Base-by-base conservation (phyloP, 2,888 invertebrate species). In the Fragum sueziense region DNA sequence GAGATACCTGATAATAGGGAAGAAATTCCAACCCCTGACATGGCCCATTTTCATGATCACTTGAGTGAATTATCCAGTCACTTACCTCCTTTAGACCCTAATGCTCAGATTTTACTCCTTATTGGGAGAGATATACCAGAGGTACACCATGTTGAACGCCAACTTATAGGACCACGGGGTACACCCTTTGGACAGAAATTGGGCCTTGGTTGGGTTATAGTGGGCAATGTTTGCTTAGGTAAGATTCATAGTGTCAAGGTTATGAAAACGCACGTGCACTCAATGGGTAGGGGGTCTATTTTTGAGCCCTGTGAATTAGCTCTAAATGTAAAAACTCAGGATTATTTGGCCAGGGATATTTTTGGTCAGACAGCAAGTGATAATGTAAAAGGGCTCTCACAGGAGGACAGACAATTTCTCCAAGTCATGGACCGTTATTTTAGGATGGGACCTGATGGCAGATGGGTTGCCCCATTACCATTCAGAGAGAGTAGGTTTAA, bases 21-120 rank as follows among this genome's bases (percentile, higher is more conserved):
- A 20, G 83, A 82, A 51, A 84, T 85, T 59, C 77, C 82, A 20
- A 86, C 84, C 9, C 78, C 78, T 17, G 80, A 84, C 0, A 68
- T 86, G 11, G 80, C 83, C 0, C 2, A 4, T 11, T 41, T 61
- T 25, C 70, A 81, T 52, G 2, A 67, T 20, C 81, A 86, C 59
- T 54, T 86, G 11, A 22, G 57, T 0, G 47, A 37, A 6, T 76
- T 87, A 27, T 74, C 82, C 14, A 29, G 33, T 20, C 7, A 68
- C 2, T 74, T 87, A 41, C 85, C 79, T n/a, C 61, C 37, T 20
- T 20, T 84, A 31, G 82, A 82, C 65, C 31, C 54, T 1, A 57
- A 81, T 2, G 41, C 78, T 17, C 14, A 68, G 9, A 80, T 76
- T 17, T 11, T 14, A 9, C 11, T 80, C 2, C 61, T 80, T 1